These are phyloP conservation scores for Aldrovandia affinis DNA, from an alignment of 2,797 vertebrate genomes.

Conservation along the genomic window DNA sequence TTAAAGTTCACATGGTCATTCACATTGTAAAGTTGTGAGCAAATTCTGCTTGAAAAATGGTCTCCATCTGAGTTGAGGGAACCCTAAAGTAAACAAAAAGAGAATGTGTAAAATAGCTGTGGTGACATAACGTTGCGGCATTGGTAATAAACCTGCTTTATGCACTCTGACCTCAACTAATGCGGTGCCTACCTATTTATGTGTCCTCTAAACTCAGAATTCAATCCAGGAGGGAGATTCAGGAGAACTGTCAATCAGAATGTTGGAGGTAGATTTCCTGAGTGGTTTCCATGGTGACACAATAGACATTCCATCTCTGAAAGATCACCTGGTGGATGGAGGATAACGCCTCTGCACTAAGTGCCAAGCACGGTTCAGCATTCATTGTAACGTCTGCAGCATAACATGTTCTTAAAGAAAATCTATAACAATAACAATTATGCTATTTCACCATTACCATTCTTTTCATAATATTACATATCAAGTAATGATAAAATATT, in stretches of 20 bases:
- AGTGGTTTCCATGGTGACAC: constrained; percentile 55
- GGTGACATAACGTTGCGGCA: neutral
- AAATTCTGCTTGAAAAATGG: neutral
- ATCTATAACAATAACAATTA: neutral
- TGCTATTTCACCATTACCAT: neutral
- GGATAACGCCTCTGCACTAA: constrained; percentile 25
- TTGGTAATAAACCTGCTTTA: neutral
- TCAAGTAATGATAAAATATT: neutral
- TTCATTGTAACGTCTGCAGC: constrained; percentile 9
- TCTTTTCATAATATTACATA: neutral
- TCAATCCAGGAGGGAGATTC: constrained; percentile 5
- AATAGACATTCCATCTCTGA: constrained; percentile 45
- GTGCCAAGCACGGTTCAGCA: neutral
- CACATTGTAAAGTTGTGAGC: neutral
- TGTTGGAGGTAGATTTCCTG: constrained; percentile 44
- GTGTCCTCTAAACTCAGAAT: neutral
- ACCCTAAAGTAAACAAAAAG: neutral
- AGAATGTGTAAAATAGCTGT: neutral
- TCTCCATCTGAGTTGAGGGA: neutral
- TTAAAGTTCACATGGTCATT: neutral
- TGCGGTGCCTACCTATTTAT: neutral
- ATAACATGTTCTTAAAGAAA: neutral
- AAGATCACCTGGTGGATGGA: constrained; percentile 39
- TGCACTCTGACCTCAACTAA: neutral
- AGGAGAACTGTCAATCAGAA: constrained; percentile 49